A percentile compares a stretch with the other conserved stretches of the same genome.
Evolutionary conservation across 2,888 invertebrate genomes (phyloP).

Genomic region (Sesia apiformis): DNA sequence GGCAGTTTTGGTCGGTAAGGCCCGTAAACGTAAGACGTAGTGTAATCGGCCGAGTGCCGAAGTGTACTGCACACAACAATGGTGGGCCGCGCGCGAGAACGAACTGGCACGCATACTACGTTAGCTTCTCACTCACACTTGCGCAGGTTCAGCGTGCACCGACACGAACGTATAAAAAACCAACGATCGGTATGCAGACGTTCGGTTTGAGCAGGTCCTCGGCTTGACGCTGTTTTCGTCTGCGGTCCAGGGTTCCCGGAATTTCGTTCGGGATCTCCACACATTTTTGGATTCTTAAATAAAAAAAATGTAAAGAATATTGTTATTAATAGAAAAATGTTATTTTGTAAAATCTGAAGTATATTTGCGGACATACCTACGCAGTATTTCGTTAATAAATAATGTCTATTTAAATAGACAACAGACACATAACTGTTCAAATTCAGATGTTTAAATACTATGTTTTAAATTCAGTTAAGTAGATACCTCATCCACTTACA

Average conservation of each 20-base stretch:
- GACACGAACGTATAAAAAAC: constrained; percentile 67
- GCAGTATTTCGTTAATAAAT: too few relatives aligned
- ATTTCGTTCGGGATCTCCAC: constrained; percentile 4
- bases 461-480: too few relatives aligned
- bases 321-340: too few relatives aligned
- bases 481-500: too few relatives aligned
- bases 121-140: constrained; percentile 36
- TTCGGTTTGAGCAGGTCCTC: constrained; percentile 73
- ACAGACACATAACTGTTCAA: too few relatives aligned
- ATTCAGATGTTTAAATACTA: too few relatives aligned
- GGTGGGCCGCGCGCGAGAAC: constrained; percentile 55
- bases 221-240: constrained; percentile 73
- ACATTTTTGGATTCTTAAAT: not conserved
- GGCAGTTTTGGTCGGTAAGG: constrained; percentile 44
- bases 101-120: constrained; percentile 44
- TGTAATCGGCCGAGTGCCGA: constrained; percentile 48
- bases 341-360: too few relatives aligned
- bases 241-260: constrained; percentile 63
- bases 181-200: constrained; percentile 74
- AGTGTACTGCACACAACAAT: constrained; percentile 64
- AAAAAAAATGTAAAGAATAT: too few relatives aligned
- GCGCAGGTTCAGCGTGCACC: constrained; percentile 35
- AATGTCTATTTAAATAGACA: too few relatives aligned
- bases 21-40: constrained; percentile 38
- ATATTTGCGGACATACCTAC: too few relatives aligned